Percentiles rank a stretch among this genome's conserved stretches.
Evolutionary conservation across 1,140 invertebrate species (phyloP).

Genomic region (Metopolophium dirhodum): DNA sequence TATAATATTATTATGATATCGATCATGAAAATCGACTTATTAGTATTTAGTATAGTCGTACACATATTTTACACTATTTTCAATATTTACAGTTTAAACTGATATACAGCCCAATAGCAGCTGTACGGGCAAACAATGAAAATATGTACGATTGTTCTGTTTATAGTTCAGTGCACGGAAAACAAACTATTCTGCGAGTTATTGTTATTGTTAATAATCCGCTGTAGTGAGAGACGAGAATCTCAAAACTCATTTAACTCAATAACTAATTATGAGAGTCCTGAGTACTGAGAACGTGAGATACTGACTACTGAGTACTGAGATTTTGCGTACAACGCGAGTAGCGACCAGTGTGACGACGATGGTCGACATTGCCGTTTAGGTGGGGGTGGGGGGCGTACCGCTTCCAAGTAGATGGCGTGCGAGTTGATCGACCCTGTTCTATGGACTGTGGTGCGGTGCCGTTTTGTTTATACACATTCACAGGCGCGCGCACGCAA

Average conservation of each 20-base stretch:
- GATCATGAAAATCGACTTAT: neutral
- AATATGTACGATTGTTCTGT: neutral
- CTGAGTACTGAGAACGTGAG: neutral
- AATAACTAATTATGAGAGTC: no score
- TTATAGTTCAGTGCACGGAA: neutral
- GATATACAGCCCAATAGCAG: neutral
- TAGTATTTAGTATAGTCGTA: neutral
- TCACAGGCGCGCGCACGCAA: neutral
- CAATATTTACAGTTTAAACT: neutral
- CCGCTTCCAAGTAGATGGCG: conserved; percentile 31
- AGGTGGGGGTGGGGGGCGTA: neutral
- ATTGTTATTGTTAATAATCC: neutral
- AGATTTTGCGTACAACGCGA: neutral
- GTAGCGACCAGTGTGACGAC: no score
- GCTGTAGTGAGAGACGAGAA: no score
- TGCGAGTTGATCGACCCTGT: conserved; percentile 31
- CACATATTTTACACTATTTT: neutral
- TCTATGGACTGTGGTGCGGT: neutral
- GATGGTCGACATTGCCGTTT: neutral
- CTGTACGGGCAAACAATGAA: neutral
- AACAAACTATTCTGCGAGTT: neutral
- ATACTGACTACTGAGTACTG: no score
- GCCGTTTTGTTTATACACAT: conserved; percentile 35
- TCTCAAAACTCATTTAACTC: no score
- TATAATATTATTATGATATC: neutral